A percentile compares a stretch with the other conserved stretches of the same genome.
Evolutionary conservation across 1,140 invertebrate species (phyloP).

Genomic region (Drosophila tsacasi): DNA sequence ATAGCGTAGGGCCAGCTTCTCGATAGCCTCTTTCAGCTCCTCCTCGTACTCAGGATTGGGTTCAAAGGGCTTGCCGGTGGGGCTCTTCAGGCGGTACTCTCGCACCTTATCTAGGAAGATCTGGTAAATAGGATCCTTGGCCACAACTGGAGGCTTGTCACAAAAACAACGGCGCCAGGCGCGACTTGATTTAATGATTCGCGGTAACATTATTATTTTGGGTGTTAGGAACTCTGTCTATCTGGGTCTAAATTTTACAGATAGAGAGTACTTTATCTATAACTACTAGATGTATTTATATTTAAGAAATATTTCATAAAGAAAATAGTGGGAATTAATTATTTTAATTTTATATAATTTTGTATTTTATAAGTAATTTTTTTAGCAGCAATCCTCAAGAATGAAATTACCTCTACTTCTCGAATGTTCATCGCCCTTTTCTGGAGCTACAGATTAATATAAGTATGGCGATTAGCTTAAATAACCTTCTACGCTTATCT

Average conservation of each 20-base stretch:
- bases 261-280: not conserved
- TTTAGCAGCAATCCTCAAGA: no score
- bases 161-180: not conserved
- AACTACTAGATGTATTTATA: not conserved
- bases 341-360: no score
- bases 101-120: slow-evolving; percentile 37
- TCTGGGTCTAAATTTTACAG: no score
- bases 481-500: no score
- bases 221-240: not conserved
- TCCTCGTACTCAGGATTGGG: slow-evolving; percentile 18
- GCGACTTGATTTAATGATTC: not conserved
- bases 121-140: slow-evolving; percentile 33
- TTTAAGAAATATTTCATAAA: not conserved
- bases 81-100: slow-evolving; percentile 37
- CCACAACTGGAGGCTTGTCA: not conserved
- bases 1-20: slow-evolving; percentile 12
- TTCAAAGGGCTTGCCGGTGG: slow-evolving; percentile 37
- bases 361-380: no score
- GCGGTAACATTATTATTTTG: slow-evolving; percentile 8
- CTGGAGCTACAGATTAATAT: no score
- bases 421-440: no score
- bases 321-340: no score
- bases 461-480: no score
- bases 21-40: slow-evolving; percentile 19
- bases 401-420: no score